A percentile compares a stretch with the other conserved stretches of the same genome.
phyloP scores from a whole-genome alignment of 2,113 vertebrate species.

The Rhombomys opimus region DNA sequence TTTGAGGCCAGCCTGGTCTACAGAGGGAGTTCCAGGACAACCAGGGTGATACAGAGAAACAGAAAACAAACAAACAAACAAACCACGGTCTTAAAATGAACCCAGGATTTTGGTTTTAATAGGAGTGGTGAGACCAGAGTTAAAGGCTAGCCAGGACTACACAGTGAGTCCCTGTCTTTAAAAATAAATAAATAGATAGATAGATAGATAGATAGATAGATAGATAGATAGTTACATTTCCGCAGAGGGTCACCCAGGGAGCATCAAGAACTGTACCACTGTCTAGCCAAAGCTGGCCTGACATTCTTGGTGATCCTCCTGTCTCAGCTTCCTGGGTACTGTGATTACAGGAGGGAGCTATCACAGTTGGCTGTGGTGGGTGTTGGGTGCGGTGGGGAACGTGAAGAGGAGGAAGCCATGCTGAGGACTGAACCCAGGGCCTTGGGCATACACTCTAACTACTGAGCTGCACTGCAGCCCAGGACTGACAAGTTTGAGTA shows the following conservation, averaged over 20 bases:
- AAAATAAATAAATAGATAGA: background rate
- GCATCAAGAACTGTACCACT: no score
- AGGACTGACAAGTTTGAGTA: background rate
- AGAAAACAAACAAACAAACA: no score
- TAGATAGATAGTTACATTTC: no score
- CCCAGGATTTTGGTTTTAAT: background rate
- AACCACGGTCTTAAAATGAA: background rate
- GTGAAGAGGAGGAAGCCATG: background rate
- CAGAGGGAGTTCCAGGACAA: no score
- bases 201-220: no score
- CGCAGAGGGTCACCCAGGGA: no score
- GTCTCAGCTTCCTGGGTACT: background rate
- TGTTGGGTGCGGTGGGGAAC: no score
- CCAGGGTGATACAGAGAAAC: no score
- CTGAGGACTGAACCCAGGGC: background rate
- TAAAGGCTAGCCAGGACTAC: background rate
- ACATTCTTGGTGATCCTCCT: background rate
- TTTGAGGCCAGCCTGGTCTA: no score
- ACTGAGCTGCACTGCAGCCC: background rate
- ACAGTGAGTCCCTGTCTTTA: background rate
- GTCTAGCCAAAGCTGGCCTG: no score
- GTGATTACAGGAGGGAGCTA: background rate
- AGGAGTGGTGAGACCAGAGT: background rate
- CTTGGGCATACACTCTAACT: background rate
- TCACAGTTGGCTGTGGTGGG: background rate